phyloP scores from a whole-genome alignment of 2,888 invertebrate species.

The Pandemis cinnamomeana region DNA sequence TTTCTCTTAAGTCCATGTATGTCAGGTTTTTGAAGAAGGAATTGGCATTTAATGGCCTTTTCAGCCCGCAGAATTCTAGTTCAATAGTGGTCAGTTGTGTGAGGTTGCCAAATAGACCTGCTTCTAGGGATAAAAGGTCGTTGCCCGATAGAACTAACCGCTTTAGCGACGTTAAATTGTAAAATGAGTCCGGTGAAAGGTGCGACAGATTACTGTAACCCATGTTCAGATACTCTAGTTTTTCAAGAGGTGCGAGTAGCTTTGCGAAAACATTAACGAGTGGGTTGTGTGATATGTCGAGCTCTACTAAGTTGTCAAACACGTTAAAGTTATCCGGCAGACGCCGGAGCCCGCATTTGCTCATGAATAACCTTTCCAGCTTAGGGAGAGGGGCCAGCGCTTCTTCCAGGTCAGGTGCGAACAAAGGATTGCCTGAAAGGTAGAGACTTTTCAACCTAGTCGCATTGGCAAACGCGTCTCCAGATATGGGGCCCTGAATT shows the following conservation, averaged over 20 bases:
- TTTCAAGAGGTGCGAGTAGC: conserved; percentile 86
- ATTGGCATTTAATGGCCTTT: conserved; percentile 86
- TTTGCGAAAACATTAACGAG: conserved; percentile 87
- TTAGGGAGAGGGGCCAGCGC: conserved; percentile 87
- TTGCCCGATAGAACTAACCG: conserved; percentile 88
- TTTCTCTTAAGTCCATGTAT: conserved; percentile 86
- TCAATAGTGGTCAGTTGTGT: conserved; percentile 87
- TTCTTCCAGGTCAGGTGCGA: conserved; percentile 87
- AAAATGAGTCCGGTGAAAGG: conserved; percentile 87
- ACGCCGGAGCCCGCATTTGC: conserved; percentile 86
- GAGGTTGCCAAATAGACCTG: conserved; percentile 87
- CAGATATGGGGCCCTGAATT: conserved; percentile 87
- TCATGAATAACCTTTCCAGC: conserved; percentile 87
- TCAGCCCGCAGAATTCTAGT: conserved; percentile 87
- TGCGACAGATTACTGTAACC: conserved; percentile 88
- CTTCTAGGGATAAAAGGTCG: conserved; percentile 86
- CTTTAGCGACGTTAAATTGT: conserved; percentile 88
- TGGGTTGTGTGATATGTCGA: conserved; percentile 89
- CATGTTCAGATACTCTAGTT: conserved; percentile 89
- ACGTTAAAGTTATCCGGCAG: conserved; percentile 88
- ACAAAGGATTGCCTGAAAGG: conserved; percentile 87
- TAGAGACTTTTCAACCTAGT: conserved; percentile 87
- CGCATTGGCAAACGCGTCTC: conserved; percentile 88
- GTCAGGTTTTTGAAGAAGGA: conserved; percentile 87
- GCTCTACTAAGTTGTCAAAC: conserved; percentile 86